Base-by-base conservation (phyloP, 2,888 invertebrate species). In the Microctonus brassicae region DNA sequence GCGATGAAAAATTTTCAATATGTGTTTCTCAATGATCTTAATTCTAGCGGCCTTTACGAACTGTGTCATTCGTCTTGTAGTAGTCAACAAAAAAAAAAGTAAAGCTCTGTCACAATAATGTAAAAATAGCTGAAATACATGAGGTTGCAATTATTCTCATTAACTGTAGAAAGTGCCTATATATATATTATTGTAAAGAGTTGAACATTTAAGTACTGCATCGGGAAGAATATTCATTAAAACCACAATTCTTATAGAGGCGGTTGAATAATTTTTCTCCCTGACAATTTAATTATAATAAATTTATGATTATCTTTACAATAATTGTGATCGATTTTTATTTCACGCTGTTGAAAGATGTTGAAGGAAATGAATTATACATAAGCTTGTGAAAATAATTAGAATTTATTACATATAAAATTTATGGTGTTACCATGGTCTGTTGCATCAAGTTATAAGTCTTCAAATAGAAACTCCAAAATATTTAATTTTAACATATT, bases 101-200 rank as follows among this genome's bases (percentile, higher is more conserved):
- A 55, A 53, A 55, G 29, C 10, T 33, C 33, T 34, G 10, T 17
- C 17, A 34, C 47, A 26, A 34, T 33, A 34, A 65, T 47, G 33
- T 55, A 33, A 36, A 22, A 39, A 6, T 36, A 61, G 39, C 20
- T 61, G 39, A 24, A 20, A 47, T 33, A 57, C n/a, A 42, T 42
- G 11, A 26, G 3, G 42, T 39, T 13, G 61, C 47, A 34, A 34
- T 22, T 61, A 47, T 61, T 61, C 53, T 58, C 70, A 73, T 68
- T 70, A 82, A 78, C 84, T 80, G 83, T 86, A 85, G 86, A 83
- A 86, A 86, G 86, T 86, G 86, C 86, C 86, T n/a, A n/a, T 86
- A 83, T 80, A 67, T 47, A 84, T 79, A 73, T 77, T 64, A 72
- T 81, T 74, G 71, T 73, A 64, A 70, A 67, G 67, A 74, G 67